Evolutionary conservation across 2,113 vertebrate genomes (phyloP).

Genomic region (Pimephales promelas): DNA sequence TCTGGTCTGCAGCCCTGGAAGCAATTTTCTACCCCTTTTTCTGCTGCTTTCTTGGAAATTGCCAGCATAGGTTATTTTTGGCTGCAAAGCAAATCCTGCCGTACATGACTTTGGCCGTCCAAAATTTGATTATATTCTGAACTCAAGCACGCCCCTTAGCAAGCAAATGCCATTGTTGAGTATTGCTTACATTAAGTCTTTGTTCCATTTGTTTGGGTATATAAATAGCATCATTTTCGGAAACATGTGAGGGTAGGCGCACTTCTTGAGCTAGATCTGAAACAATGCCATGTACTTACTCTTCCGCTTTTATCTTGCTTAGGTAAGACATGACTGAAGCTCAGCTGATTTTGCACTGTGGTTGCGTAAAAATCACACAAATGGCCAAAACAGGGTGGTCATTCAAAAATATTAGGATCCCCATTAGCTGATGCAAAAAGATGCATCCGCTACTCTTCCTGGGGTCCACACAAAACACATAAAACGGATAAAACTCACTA

Average conservation of each 20-base stretch:
- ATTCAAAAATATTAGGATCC: conserved; percentile 62
- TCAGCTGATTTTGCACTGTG: conserved; percentile 61
- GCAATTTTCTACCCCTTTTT: conserved; percentile 83
- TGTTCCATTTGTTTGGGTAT: conserved; percentile 75
- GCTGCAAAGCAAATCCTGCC: conserved; percentile 81
- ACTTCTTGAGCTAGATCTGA: conserved; percentile 63
- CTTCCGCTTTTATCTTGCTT: conserved; percentile 5
- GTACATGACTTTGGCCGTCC: conserved; percentile 78
- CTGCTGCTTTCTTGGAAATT: conserved; percentile 78
- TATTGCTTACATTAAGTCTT: conserved; percentile 78
- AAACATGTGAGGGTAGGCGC: conserved; percentile 42
- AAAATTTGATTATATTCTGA: conserved; percentile 80
- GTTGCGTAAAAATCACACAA: conserved; percentile 61
- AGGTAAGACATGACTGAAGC: conserved; percentile 60
- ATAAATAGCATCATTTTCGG: conserved; percentile 67
- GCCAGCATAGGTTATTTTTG: conserved; percentile 81
- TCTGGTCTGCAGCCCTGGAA: conserved; percentile 78
- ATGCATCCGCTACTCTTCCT: too few relatives aligned
- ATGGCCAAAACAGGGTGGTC: conserved; percentile 62
- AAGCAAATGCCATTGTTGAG: conserved; percentile 79
- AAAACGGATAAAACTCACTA: too few relatives aligned
- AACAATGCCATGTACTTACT: conserved; percentile 36
- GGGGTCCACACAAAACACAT: too few relatives aligned
- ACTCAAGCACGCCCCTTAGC: conserved; percentile 76
- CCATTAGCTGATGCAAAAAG: too few relatives aligned